These are phyloP conservation scores for Palythoa heliodiscus DNA, from an alignment of 92 coral and sea anemone species.

Conservation along the genomic window DNA sequence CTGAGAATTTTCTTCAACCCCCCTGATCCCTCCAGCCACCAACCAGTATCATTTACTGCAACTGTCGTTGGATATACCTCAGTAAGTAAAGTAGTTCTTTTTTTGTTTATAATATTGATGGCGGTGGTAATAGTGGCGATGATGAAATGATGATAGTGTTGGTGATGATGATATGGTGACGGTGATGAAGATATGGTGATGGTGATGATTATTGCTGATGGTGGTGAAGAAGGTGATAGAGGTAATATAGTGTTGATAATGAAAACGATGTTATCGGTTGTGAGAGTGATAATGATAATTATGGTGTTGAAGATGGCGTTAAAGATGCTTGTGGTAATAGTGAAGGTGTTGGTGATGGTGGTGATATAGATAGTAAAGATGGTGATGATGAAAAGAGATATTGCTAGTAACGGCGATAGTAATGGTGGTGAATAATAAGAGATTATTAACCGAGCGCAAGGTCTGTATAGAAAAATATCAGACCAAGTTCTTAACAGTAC, in stretches of 20 bases:
- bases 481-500: too few relatives aligned
- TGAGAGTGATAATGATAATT: background rate
- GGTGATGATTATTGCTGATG: too few relatives aligned
- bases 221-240: too few relatives aligned
- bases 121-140: background rate
- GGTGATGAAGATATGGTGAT: too few relatives aligned
- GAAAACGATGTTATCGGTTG: background rate
- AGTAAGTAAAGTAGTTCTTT: conserved; percentile 4
- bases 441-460: too few relatives aligned
- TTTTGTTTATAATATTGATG: background rate
- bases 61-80: background rate
- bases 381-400: too few relatives aligned
- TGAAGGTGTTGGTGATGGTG: background rate
- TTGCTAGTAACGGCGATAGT: too few relatives aligned
- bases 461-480: too few relatives aligned
- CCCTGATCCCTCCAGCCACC: conserved; percentile 30
- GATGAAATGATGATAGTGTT: background rate
- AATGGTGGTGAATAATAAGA: too few relatives aligned
- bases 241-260: background rate
- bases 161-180: background rate
- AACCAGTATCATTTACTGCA: conserved; percentile 17
- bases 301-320: background rate
- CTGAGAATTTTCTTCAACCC: conserved; percentile 26
- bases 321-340: background rate
- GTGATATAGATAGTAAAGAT: too few relatives aligned